Evolutionary conservation across 2,888 invertebrate genomes (phyloP).

Genomic region (Shargacucullia verbasci): DNA sequence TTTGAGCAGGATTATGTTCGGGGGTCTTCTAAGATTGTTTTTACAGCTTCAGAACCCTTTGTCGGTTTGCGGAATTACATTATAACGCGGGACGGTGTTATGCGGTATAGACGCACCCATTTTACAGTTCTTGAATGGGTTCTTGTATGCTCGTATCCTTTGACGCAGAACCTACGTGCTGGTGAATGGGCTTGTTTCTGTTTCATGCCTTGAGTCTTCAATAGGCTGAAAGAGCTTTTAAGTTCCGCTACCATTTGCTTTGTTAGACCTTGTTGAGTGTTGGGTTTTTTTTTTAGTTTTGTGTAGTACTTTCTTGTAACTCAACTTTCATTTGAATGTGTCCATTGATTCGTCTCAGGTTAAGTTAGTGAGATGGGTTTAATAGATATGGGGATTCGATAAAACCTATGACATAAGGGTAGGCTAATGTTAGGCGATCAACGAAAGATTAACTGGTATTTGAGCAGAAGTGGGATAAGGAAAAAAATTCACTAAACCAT

Average conservation of each 20-base stretch:
- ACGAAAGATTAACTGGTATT: too few relatives aligned
- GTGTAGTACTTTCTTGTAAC: slow-evolving; percentile 22
- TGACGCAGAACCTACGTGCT: slow-evolving; percentile 79
- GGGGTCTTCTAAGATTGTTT: slow-evolving; percentile 81
- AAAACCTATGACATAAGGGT: too few relatives aligned
- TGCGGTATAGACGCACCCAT: slow-evolving; percentile 71
- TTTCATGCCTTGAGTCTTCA: slow-evolving; percentile 79
- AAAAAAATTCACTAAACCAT: too few relatives aligned
- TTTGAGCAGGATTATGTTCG: slow-evolving; percentile 84
- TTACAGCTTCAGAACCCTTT: slow-evolving; percentile 87
- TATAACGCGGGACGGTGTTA: slow-evolving; percentile 67
- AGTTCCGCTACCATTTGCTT: slow-evolving; percentile 48
- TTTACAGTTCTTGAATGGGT: slow-evolving; percentile 78
- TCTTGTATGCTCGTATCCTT: slow-evolving; percentile 68
- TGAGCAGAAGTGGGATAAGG: too few relatives aligned
- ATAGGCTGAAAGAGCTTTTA: slow-evolving; percentile 68
- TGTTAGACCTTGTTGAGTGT: slow-evolving; percentile 35
- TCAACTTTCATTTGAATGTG: slow-evolving; percentile 11
- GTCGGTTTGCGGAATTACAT: slow-evolving; percentile 80
- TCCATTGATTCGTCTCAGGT: slow-evolving; percentile 8
- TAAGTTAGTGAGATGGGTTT: neutral
- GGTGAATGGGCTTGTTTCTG: slow-evolving; percentile 81
- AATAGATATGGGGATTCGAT: too few relatives aligned
- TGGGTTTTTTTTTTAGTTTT: slow-evolving; percentile 17
- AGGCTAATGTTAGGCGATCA: too few relatives aligned